Base-by-base conservation (phyloP, 2,888 invertebrate species). In the Buathra laborator region DNA sequence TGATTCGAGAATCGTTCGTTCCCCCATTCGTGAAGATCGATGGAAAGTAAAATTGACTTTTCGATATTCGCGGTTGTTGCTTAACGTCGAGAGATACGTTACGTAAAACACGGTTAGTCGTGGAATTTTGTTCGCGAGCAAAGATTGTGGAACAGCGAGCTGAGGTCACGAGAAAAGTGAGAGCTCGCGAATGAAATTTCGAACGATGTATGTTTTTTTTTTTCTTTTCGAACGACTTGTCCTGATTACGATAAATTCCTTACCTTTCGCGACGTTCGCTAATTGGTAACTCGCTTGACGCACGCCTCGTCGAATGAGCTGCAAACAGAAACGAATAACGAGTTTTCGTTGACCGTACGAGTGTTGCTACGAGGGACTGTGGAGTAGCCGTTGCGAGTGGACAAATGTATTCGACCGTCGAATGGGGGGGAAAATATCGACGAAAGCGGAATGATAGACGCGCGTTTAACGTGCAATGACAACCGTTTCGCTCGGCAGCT, bases 261-360 rank as follows among this genome's bases (percentile, higher is more conserved):
- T 89, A 92, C 93, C 91, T 92, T 87, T 91, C 70, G 79, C 66
- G 56, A 76, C 78, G 59, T 56, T 88, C 46, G 83, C 71, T 59
- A 88, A 81, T 74, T 88, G 88, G 87, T 87, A 88, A 79, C 82
- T 87, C 24, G 79, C 74, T 68, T 88, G 89, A 68, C 88, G 87
- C 76, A 88, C 77, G 76, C 87, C 88, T 76, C 89, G 90, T 51
- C 89, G 90, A 37, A 89, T 86, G 37, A 92, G 86, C 92, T 93
- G 90, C 83, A 91, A 93, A 77, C 67, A 87, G 85, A 87, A 74
- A 68, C 64, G 24, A 29, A 14, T 10, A 78, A 74, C 37, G 62
- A 44, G 19, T 48, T 24, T 6, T 46, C 48, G 48, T 80, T 56
- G 10, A 32, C 19, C n/a, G 32, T 68, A 44, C 16, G 53, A n/a